A percentile compares a stretch with the other conserved stretches of the same genome.
Conservation (phyloP, 1,140 invertebrate genomes). For the Aradophagus sp. region DNA sequence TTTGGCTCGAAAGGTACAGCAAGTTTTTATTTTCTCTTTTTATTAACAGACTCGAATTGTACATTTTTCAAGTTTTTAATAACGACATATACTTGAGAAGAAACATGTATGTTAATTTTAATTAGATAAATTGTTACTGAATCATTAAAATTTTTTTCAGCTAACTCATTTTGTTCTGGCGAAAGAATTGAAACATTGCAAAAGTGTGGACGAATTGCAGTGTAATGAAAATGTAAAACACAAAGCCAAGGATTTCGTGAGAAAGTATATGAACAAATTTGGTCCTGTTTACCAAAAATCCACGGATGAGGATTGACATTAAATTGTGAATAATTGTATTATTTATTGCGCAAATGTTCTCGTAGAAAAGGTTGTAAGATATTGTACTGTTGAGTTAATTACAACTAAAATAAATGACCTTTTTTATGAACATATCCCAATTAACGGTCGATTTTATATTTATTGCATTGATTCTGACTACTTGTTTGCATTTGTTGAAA, state of each 20-base stretch:
- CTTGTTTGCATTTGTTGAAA: too few species aligned
- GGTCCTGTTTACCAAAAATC: slow-evolving; percentile 81
- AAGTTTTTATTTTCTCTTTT: too few species aligned
- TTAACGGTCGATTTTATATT: background rate
- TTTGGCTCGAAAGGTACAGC: slow-evolving; percentile 89
- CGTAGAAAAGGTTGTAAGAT: slow-evolving; percentile 69
- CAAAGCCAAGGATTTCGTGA: slow-evolving; percentile 95
- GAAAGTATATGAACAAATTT: slow-evolving; percentile 97
- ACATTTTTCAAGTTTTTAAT: too few species aligned
- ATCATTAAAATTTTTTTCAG: slow-evolving; percentile 79
- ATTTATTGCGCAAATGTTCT: slow-evolving; percentile 61
- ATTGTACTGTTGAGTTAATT: slow-evolving; percentile 48
- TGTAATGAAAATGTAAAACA: slow-evolving; percentile 94
- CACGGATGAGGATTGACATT: slow-evolving; percentile 76
- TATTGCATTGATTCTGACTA: too few species aligned
- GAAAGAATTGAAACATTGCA: slow-evolving; percentile 95
- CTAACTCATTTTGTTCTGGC: slow-evolving; percentile 97
- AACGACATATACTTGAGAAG: too few species aligned
- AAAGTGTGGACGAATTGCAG: slow-evolving; percentile 88
- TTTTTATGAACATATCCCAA: slow-evolving; percentile 7
- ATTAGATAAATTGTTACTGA: background rate
- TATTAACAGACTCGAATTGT: too few species aligned
- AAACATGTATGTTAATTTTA: too few species aligned
- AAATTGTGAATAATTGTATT: slow-evolving; percentile 62
- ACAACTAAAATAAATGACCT: background rate